phyloP scores from a whole-genome alignment of 1,140 invertebrate species.

The Bombus picipes region DNA sequence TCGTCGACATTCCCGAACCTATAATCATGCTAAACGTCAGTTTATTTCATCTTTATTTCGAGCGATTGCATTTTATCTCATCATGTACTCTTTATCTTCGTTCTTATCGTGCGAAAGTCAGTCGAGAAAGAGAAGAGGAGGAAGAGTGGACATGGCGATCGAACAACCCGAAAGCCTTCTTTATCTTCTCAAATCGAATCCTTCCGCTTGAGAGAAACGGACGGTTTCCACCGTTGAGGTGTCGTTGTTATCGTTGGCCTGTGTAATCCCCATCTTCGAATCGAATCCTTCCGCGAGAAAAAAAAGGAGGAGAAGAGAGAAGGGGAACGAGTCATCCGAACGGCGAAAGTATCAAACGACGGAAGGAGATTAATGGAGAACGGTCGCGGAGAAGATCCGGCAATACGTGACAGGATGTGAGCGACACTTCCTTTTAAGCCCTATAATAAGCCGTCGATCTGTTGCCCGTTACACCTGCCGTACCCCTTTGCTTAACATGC shows the following conservation, averaged over 20 bases:
- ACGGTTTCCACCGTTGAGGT: neutral
- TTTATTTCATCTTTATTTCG: neutral
- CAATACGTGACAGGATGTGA: constrained; percentile 76
- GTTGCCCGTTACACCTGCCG: constrained; percentile 76
- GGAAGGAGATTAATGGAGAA: constrained; percentile 55
- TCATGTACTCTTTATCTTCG: neutral
- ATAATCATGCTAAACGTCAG: no score
- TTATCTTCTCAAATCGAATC: constrained; percentile 31
- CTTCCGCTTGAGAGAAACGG: constrained; percentile 23
- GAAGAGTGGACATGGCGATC: neutral
- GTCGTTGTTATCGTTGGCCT: neutral
- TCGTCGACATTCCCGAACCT: neutral
- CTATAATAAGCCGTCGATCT: constrained; percentile 73
- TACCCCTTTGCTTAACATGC: constrained; percentile 66
- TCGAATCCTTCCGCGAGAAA: neutral
- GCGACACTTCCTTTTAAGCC: constrained; percentile 77
- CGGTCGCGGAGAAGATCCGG: constrained; percentile 15
- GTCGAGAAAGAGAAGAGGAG: neutral
- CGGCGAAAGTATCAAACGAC: constrained; percentile 30
- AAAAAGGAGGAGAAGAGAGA: neutral
- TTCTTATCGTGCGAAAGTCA: neutral
- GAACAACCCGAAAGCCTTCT: neutral
- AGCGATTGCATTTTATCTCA: neutral
- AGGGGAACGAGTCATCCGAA: neutral
- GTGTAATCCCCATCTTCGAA: constrained; percentile 3